A percentile compares a stretch with the other conserved stretches of the same genome.
phyloP scores from a whole-genome alignment of 2,797 vertebrate species.

The Darevskia nairensis region DNA sequence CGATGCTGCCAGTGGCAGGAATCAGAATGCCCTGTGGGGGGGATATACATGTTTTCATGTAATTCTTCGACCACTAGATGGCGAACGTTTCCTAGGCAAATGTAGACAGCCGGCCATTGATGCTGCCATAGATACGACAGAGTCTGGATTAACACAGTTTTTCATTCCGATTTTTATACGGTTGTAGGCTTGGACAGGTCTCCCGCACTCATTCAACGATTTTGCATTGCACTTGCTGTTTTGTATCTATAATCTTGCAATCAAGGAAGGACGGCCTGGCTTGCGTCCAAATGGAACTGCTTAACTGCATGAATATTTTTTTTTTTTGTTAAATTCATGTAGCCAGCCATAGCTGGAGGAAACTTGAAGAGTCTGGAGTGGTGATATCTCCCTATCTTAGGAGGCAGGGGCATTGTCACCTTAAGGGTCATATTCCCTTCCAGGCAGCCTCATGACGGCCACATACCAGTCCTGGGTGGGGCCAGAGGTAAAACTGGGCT shows the following conservation, averaged over 20 bases:
- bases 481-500: too few species aligned
- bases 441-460: too few species aligned
- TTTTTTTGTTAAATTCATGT: neutral
- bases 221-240: neutral
- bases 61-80: slow-evolving; percentile 72
- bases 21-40: neutral
- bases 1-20: neutral
- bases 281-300: slow-evolving; percentile 3
- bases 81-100: slow-evolving; percentile 63
- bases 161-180: neutral
- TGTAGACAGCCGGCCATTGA: neutral
- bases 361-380: neutral
- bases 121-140: neutral
- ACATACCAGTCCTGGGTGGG: too few species aligned
- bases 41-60: neutral
- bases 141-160: neutral
- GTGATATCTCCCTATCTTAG: neutral
- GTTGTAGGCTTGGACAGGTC: neutral
- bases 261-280: neutral
- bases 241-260: slow-evolving; percentile 6
- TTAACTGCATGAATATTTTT: neutral
- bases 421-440: too few species aligned
- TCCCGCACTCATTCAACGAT: neutral
- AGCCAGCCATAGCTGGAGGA: neutral
- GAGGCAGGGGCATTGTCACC: too few species aligned